These are phyloP conservation scores for Scytalopus superciliaris DNA, from an alignment of 2,113 vertebrate genomes.

Conservation along the genomic window DNA sequence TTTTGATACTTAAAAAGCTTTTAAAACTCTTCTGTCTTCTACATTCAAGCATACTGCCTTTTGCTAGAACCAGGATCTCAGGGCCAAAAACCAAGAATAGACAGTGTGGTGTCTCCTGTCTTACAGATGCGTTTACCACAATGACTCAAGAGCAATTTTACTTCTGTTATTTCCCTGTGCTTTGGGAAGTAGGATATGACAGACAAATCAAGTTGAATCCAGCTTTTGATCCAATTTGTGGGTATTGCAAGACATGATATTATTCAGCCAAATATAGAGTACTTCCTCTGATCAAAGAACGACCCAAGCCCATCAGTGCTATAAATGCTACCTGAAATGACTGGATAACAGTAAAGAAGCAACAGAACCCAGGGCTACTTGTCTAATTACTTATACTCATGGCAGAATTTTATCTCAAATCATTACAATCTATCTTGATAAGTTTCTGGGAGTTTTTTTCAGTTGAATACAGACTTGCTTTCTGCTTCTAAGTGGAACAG, in stretches of 20 bases:
- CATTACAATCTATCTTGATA: slow-evolving; percentile 7
- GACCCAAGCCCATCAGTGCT: background rate
- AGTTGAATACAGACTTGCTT: background rate
- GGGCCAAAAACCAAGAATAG: background rate
- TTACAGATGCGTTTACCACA: background rate
- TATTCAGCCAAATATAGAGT: background rate
- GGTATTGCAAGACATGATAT: background rate
- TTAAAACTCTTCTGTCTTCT: background rate
- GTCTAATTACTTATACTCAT: background rate
- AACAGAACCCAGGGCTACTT: background rate
- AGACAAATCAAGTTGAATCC: background rate
- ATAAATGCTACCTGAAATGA: slow-evolving; percentile 18
- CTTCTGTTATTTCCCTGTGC: background rate
- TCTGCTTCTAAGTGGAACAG: background rate
- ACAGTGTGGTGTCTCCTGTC: background rate
- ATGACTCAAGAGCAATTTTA: background rate
- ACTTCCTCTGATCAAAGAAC: background rate
- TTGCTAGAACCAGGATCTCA: background rate
- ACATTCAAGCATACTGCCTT: background rate
- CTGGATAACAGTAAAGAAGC: background rate
- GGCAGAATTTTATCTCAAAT: slow-evolving; percentile 7
- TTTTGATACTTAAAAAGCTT: background rate
- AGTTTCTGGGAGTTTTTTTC: background rate
- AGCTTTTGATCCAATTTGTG: background rate
- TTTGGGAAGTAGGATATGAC: background rate